Percentiles rank a stretch among this genome's conserved stretches.
phyloP scores from a whole-genome alignment of 2,888 invertebrate genomes.

The Anarsia innoxiella region DNA sequence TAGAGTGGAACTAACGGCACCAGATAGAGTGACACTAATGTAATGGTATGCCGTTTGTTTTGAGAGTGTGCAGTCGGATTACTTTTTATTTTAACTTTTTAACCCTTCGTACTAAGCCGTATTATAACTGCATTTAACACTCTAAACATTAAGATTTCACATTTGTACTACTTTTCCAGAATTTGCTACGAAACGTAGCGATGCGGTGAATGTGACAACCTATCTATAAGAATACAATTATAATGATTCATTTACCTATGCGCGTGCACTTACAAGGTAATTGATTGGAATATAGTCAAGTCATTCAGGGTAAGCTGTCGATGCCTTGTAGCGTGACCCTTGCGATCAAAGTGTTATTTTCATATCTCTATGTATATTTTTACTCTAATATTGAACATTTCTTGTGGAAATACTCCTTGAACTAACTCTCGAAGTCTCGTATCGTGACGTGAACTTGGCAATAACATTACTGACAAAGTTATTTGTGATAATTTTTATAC shows the following conservation, averaged over 20 bases:
- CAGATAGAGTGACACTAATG: neutral
- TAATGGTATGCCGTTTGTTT: neutral
- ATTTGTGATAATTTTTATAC: conserved; percentile 52
- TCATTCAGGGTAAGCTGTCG: too few relatives aligned
- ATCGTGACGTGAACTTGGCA: conserved; percentile 23
- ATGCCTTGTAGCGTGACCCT: too few relatives aligned
- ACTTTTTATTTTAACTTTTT: neutral
- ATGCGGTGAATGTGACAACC: conserved; percentile 29
- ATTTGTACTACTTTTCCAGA: conserved; percentile 40
- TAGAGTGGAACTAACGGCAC: too few relatives aligned
- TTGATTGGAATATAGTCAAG: too few relatives aligned
- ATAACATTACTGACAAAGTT: conserved; percentile 36
- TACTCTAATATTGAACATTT: too few relatives aligned
- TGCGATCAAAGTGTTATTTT: too few relatives aligned
- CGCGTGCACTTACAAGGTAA: conserved; percentile 16
- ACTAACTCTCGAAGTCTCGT: too few relatives aligned
- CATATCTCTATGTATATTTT: too few relatives aligned
- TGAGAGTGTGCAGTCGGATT: neutral
- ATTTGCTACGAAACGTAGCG: conserved; percentile 39
- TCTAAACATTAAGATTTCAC: conserved; percentile 19
- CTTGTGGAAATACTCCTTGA: too few relatives aligned
- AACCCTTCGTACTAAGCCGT: too few relatives aligned
- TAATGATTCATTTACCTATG: too few relatives aligned
- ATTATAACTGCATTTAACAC: conserved; percentile 2
- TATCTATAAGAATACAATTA: too few relatives aligned